phyloP scores from a whole-genome alignment of 2,888 invertebrate genomes.

The Notocelia uddmanniana region DNA sequence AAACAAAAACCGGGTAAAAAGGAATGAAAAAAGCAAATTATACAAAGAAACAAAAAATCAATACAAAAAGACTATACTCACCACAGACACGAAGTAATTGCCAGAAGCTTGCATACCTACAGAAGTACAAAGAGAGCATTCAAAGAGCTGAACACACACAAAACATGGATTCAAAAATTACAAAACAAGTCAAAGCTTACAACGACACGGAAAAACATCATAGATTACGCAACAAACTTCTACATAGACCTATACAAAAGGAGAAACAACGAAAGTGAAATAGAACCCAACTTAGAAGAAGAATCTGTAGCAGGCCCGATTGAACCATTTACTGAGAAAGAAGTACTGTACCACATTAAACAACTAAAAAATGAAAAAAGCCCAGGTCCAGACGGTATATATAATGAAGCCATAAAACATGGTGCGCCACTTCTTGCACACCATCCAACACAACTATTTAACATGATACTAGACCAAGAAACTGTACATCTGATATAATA shows the following conservation, averaged over 20 bases:
- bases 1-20: conserved; percentile 34
- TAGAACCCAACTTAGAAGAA: not conserved
- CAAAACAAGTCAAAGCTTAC: conserved; percentile 33
- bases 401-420: conserved; percentile 49
- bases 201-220: conserved; percentile 39
- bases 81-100: conserved; percentile 42
- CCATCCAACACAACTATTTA: conserved; percentile 47
- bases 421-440: conserved; percentile 41
- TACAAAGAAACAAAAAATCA: conserved; percentile 40
- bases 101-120: conserved; percentile 38
- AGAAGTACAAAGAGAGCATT: conserved; percentile 48
- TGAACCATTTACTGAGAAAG: conserved; percentile 6
- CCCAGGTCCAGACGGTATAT: conserved; percentile 35
- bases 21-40: conserved; percentile 35
- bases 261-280: not conserved
- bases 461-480: conserved; percentile 31
- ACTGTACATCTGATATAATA: conserved; percentile 9
- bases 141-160: conserved; percentile 45
- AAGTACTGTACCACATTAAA: conserved; percentile 45
- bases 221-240: not conserved
- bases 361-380: conserved; percentile 38
- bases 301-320: not conserved
- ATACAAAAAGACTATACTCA: conserved; percentile 42
- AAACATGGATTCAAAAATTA: conserved; percentile 48
- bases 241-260: conserved; percentile 28